Conservation (phyloP, 2,113 vertebrate genomes). For the Himantopus leucocephalus region DNA sequence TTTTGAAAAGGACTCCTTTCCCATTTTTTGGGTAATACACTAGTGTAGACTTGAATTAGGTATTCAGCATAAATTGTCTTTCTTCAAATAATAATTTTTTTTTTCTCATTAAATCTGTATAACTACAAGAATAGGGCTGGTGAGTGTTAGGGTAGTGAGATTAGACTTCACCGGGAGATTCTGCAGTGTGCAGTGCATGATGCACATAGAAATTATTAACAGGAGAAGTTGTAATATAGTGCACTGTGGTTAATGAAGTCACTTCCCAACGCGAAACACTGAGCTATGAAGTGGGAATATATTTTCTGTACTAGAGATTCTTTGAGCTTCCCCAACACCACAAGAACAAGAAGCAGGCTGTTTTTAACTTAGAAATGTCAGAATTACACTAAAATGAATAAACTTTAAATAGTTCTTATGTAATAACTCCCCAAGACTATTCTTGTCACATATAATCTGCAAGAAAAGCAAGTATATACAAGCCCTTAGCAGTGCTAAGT, state of each 20-base stretch:
- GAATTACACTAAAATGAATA: slow-evolving; percentile 22
- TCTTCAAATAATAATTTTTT: not conserved
- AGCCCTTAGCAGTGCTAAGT: not conserved
- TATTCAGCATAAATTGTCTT: not conserved
- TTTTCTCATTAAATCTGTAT: not conserved
- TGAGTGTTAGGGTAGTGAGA: not conserved
- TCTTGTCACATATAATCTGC: slow-evolving; percentile 19
- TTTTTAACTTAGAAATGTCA: slow-evolving; percentile 11
- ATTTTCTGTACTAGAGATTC: not conserved
- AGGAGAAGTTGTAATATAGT: not conserved
- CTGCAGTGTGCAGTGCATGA: not conserved
- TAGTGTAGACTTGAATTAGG: not conserved
- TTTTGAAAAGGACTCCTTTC: not conserved
- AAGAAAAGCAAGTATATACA: not conserved
- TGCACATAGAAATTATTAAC: not conserved
- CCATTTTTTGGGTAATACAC: not conserved
- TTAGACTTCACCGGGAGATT: not conserved
- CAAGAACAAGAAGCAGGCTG: not conserved
- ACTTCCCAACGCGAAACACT: not conserved
- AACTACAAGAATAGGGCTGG: not conserved
- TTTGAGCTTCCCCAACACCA: not conserved
- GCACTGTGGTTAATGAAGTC: not conserved
- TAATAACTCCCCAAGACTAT: slow-evolving; percentile 28
- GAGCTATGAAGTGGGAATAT: not conserved
- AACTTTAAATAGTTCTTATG: slow-evolving; percentile 31